Conservation (phyloP, 2,888 invertebrate genomes). For the Leptinotarsa rubiginosa region DNA sequence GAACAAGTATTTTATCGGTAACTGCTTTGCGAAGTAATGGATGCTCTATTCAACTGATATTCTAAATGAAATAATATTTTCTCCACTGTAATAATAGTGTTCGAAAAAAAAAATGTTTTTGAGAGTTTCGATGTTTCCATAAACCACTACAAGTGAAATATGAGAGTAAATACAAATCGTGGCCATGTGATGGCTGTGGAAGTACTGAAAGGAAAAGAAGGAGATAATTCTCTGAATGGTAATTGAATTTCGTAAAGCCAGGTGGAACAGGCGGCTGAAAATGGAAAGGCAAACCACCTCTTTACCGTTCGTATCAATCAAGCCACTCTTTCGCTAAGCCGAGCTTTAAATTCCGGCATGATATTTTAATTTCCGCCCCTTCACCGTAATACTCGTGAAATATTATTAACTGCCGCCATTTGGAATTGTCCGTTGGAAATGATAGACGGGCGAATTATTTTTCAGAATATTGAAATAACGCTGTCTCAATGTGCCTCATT, state of each 20-base stretch:
- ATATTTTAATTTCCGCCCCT: slow-evolving; percentile 13
- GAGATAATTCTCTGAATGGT: background rate
- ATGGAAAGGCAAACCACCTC: background rate
- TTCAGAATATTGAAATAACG: background rate
- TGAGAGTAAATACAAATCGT: too few species aligned
- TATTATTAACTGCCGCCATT: background rate
- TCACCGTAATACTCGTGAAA: slow-evolving; percentile 4
- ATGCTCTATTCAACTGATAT: too few species aligned
- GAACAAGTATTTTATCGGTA: too few species aligned
- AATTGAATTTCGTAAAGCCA: background rate
- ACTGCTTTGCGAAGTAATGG: too few species aligned
- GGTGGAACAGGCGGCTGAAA: background rate
- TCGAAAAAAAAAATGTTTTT: too few species aligned
- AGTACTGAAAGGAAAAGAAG: too few species aligned
- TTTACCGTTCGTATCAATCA: background rate
- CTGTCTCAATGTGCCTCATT: background rate
- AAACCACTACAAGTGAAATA: too few species aligned
- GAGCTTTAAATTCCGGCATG: background rate
- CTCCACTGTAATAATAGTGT: too few species aligned
- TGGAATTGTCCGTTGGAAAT: slow-evolving; percentile 4
- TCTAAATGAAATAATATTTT: too few species aligned
- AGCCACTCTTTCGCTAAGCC: background rate
- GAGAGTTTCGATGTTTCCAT: too few species aligned
- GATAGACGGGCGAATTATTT: slow-evolving; percentile 3
- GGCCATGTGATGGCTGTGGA: too few species aligned